Evolutionary conservation across 2,797 vertebrate genomes (phyloP).

Genomic region (Todus mexicanus): DNA sequence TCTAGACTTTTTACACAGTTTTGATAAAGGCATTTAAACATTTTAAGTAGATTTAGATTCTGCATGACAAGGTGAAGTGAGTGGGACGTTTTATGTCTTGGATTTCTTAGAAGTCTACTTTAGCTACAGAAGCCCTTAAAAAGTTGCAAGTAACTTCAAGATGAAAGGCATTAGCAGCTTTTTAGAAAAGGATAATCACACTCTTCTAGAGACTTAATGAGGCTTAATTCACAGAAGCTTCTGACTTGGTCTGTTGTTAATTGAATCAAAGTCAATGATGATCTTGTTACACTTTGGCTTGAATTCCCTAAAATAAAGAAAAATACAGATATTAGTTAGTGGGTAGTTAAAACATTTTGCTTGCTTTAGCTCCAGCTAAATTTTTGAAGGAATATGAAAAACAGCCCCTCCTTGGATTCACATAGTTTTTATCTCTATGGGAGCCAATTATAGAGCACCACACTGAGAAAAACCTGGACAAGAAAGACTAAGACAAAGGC

Average conservation of each 20-base stretch:
- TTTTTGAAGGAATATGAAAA: slow-evolving; percentile 32
- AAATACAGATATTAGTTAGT: slow-evolving; percentile 46
- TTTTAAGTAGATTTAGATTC: slow-evolving; percentile 24
- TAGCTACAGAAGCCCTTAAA: slow-evolving; percentile 41
- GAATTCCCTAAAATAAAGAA: slow-evolving; percentile 83
- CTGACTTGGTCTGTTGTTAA: slow-evolving; percentile 79
- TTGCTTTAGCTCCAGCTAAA: slow-evolving; percentile 64
- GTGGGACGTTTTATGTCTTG: background rate
- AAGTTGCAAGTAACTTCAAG: slow-evolving; percentile 64
- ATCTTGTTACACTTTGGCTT: slow-evolving; percentile 85
- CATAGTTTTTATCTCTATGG: slow-evolving; percentile 66
- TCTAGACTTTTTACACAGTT: slow-evolving; percentile 3
- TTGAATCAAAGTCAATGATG: slow-evolving; percentile 93
- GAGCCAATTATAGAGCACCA: slow-evolving; percentile 78
- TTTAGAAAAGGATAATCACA: slow-evolving; percentile 62
- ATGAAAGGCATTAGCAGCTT: slow-evolving; percentile 64
- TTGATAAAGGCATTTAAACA: background rate
- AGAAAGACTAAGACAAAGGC: slow-evolving; percentile 69
- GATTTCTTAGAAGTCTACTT: slow-evolving; percentile 43
- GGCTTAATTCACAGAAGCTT: slow-evolving; percentile 67
- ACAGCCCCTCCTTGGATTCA: slow-evolving; percentile 43
- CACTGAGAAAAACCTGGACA: slow-evolving; percentile 62
- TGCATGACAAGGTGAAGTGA: background rate
- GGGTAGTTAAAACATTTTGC: slow-evolving; percentile 63
- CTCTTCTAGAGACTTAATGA: slow-evolving; percentile 56